Evolutionary conservation across 2,888 invertebrate genomes (phyloP).

Genomic region (Agrilus mali): DNA sequence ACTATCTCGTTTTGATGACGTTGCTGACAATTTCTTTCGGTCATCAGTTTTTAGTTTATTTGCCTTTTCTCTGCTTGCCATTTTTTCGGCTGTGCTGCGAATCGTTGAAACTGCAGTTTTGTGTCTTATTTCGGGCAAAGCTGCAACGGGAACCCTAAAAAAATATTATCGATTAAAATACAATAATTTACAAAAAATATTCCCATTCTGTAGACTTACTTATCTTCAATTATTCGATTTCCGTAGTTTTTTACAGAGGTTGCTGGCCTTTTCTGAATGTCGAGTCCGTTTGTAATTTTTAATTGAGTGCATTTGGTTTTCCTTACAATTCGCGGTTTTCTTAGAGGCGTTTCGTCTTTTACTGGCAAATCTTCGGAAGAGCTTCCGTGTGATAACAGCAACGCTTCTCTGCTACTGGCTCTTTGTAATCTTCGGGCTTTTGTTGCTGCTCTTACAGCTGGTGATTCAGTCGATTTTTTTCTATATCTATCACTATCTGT

Average conservation of each 20-base stretch:
- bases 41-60: conserved; percentile 20
- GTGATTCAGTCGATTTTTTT: conserved; percentile 11
- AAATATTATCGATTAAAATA: background rate
- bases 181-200: background rate
- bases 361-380: conserved; percentile 38
- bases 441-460: conserved; percentile 22
- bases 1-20: conserved; percentile 19
- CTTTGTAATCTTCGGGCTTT: conserved; percentile 36
- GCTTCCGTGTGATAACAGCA: conserved; percentile 36
- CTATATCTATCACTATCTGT: conserved; percentile 6
- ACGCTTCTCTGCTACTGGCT: conserved; percentile 38
- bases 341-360: conserved; percentile 23
- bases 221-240: conserved; percentile 19
- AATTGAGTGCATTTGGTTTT: conserved; percentile 28
- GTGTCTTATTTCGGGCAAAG: conserved; percentile 33
- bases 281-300: conserved; percentile 23
- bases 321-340: conserved; percentile 31
- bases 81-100: conserved; percentile 31
- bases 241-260: conserved; percentile 13
- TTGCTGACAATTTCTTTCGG: conserved; percentile 14
- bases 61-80: conserved; percentile 23
- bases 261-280: conserved; percentile 19
- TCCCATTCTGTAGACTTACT: conserved; percentile 15
- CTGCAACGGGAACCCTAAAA: conserved; percentile 22
- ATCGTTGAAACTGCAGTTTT: conserved; percentile 36